Conservation (phyloP, 2,113 vertebrate species). For the Orcinus orca region DNA sequence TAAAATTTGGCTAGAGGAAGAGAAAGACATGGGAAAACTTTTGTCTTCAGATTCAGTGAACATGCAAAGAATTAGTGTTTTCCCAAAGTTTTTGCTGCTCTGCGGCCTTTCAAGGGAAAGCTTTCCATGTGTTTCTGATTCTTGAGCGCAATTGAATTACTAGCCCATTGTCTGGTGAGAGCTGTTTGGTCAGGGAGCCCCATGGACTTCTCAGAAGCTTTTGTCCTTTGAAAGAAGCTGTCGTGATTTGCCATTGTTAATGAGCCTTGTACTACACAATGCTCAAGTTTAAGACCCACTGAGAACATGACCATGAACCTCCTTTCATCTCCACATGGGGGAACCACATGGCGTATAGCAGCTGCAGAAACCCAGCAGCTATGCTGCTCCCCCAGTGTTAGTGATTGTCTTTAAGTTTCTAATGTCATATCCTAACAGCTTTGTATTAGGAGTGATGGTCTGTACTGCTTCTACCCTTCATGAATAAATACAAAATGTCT, state of each 20-base stretch:
- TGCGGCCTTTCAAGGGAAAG: slow-evolving; percentile 48
- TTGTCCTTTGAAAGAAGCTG: slow-evolving; percentile 69
- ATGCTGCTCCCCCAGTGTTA: neutral
- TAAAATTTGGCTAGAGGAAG: neutral
- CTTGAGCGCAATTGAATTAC: slow-evolving; percentile 65
- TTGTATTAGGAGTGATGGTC: slow-evolving; percentile 2
- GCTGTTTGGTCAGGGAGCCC: slow-evolving; percentile 58
- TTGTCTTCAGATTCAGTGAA: slow-evolving; percentile 43
- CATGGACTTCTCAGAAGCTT: slow-evolving; percentile 60
- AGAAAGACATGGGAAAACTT: neutral
- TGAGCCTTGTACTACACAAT: slow-evolving; percentile 58
- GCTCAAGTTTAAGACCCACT: slow-evolving; percentile 61
- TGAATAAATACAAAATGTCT: slow-evolving; percentile 30
- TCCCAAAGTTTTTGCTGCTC: slow-evolving; percentile 2
- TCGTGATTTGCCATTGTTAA: slow-evolving; percentile 76
- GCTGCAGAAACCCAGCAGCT: slow-evolving; percentile 21
- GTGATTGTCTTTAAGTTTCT: slow-evolving; percentile 47
- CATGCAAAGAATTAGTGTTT: slow-evolving; percentile 47
- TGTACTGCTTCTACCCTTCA: neutral
- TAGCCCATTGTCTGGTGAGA: slow-evolving; percentile 63
- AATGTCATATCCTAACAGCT: slow-evolving; percentile 32
- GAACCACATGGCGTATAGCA: neutral
- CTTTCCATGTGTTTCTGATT: slow-evolving; percentile 52
- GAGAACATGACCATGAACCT: slow-evolving; percentile 34
- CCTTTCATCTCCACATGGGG: slow-evolving; percentile 62